These are phyloP conservation scores for Dinomys branickii DNA, from an alignment of 2,113 vertebrate genomes.

Conservation along the genomic window DNA sequence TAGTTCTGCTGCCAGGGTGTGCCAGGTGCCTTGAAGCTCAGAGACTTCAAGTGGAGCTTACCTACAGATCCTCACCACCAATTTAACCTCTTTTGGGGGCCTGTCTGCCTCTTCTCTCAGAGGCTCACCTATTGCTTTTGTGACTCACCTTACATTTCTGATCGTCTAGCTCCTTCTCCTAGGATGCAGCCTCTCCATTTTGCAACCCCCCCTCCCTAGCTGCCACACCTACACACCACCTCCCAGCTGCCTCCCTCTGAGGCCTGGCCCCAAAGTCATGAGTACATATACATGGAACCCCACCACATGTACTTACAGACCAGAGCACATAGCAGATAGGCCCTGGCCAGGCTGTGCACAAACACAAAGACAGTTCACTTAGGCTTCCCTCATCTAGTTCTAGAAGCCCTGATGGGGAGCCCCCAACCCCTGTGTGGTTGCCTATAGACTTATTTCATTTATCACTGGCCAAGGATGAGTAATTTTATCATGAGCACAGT, in stretches of 20 bases:
- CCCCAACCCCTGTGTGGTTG: background rate
- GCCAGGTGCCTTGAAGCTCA: background rate
- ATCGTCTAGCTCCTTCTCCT: background rate
- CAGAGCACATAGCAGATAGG: background rate
- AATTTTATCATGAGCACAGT: constrained; percentile 61
- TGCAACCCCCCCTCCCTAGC: background rate
- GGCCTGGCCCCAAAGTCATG: background rate
- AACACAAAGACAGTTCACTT: background rate
- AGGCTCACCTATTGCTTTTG: background rate
- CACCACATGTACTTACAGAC: background rate
- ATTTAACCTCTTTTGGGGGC: background rate
- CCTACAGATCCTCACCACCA: background rate
- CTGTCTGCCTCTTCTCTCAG: background rate
- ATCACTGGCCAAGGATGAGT: constrained; percentile 68
- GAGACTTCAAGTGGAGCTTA: background rate
- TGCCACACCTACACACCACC: background rate
- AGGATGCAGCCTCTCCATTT: background rate
- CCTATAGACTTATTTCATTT: constrained; percentile 54
- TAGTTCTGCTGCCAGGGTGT: background rate
- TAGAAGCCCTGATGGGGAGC: background rate
- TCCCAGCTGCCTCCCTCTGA: background rate
- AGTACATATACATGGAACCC: background rate
- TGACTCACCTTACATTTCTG: background rate
- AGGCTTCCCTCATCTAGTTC: background rate
- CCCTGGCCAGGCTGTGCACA: background rate